phyloP scores from a whole-genome alignment of 2,797 vertebrate genomes.

The Lacerta bilineata region DNA sequence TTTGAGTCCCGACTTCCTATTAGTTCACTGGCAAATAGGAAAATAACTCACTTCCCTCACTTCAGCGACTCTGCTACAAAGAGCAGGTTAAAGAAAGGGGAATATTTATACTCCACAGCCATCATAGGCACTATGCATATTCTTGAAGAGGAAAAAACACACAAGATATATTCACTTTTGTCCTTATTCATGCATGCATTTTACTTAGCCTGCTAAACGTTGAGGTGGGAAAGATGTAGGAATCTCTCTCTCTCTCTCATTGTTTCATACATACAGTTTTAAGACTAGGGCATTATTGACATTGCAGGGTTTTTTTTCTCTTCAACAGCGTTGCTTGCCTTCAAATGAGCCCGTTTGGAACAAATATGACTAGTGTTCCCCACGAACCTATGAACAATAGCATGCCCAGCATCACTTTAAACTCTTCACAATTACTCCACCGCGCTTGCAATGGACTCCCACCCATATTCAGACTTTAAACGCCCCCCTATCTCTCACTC shows the following conservation, averaged over 20 bases:
- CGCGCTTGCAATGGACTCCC: background rate
- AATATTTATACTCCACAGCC: slow-evolving; percentile 47
- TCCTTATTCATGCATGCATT: slow-evolving; percentile 11
- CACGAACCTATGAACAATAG: background rate
- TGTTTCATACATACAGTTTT: background rate
- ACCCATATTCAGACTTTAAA: slow-evolving; percentile 4
- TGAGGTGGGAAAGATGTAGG: background rate
- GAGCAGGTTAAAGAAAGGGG: slow-evolving; percentile 48
- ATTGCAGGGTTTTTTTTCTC: slow-evolving; percentile 32
- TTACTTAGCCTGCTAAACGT: slow-evolving; percentile 28
- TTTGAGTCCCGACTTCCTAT: slow-evolving; percentile 57
- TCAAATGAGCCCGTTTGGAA: slow-evolving; percentile 26
- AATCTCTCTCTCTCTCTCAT: background rate
- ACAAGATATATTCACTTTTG: background rate
- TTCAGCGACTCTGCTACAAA: slow-evolving; percentile 54
- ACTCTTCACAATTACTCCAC: slow-evolving; percentile 18
- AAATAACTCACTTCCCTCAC: slow-evolving; percentile 62
- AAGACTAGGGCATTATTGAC: slow-evolving; percentile 21
- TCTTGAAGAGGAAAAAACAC: slow-evolving; percentile 40
- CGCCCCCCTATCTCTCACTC: background rate
- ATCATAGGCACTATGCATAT: slow-evolving; percentile 52
- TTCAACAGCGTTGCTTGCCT: slow-evolving; percentile 10
- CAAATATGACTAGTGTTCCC: background rate
- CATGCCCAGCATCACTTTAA: background rate
- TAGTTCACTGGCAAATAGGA: slow-evolving; percentile 60